These are phyloP conservation scores for Petrolisthes cinctipes DNA, from an alignment of 2,888 invertebrate species.

Conservation along the genomic window DNA sequence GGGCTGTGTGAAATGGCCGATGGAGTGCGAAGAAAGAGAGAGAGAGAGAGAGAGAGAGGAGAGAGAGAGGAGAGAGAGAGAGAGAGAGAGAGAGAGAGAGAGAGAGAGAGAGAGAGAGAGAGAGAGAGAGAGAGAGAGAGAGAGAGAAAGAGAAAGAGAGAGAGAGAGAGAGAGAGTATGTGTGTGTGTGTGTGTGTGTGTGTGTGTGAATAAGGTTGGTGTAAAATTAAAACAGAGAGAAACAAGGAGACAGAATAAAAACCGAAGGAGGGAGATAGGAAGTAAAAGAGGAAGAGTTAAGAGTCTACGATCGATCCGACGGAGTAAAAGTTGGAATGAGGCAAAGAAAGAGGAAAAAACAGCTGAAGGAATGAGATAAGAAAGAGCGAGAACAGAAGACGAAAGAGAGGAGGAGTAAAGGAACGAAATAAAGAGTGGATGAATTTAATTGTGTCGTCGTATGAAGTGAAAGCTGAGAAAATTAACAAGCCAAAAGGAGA, in stretches of 20 bases:
- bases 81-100: constrained; percentile 30
- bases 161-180: constrained; percentile 29
- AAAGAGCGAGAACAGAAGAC: background rate
- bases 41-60: background rate
- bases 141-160: constrained; percentile 27
- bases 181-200: constrained; percentile 17
- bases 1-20: too few relatives aligned
- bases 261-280: background rate
- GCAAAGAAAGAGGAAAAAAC: background rate
- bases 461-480: background rate
- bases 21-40: background rate
- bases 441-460: background rate
- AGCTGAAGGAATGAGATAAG: background rate
- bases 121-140: constrained; percentile 38
- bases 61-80: background rate
- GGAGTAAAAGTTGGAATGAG: background rate
- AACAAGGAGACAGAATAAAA: background rate
- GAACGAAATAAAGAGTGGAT: background rate
- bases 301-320: background rate
- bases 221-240: background rate
- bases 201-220: background rate
- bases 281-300: background rate
- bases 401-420: background rate
- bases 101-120: constrained; percentile 34
- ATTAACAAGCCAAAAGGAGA: background rate